Evolutionary conservation across 35 echinoderm and acorn worm species (phyloP).

Genomic region (Strongylocentrotus purpuratus): DNA sequence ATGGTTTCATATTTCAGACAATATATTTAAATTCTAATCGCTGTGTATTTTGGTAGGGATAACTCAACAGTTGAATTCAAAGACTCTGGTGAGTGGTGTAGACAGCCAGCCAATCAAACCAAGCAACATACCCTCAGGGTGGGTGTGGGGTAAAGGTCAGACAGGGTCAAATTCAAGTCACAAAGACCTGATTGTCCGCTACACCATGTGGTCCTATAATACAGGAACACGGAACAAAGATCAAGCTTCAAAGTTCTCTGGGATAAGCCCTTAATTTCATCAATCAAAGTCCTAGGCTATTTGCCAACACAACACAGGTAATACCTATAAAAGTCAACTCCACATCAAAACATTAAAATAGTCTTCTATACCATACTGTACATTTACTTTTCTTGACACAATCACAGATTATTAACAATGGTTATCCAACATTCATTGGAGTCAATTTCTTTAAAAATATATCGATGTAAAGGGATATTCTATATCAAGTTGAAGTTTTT

Average conservation of each 20-base stretch:
- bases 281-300: background rate
- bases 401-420: background rate
- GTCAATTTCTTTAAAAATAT: background rate
- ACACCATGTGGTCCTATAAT: background rate
- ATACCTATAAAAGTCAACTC: background rate
- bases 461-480: background rate
- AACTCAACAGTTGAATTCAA: background rate
- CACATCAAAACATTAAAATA: background rate
- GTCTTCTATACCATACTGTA: background rate
- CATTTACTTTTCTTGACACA: background rate
- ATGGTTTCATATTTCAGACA: background rate
- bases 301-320: constrained; percentile 1
- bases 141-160: background rate
- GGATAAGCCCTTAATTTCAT: background rate
- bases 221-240: background rate
- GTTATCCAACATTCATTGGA: background rate
- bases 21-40: background rate
- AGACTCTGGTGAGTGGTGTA: background rate
- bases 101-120: background rate
- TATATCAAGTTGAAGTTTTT: background rate
- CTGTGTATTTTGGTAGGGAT: background rate
- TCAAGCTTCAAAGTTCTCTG: background rate
- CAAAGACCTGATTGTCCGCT: background rate
- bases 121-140: background rate
- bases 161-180: background rate